A percentile compares a stretch with the other conserved stretches of the same genome.
Evolutionary conservation across 1,140 invertebrate species (phyloP).

Genomic region (Microplitis demolitor): DNA sequence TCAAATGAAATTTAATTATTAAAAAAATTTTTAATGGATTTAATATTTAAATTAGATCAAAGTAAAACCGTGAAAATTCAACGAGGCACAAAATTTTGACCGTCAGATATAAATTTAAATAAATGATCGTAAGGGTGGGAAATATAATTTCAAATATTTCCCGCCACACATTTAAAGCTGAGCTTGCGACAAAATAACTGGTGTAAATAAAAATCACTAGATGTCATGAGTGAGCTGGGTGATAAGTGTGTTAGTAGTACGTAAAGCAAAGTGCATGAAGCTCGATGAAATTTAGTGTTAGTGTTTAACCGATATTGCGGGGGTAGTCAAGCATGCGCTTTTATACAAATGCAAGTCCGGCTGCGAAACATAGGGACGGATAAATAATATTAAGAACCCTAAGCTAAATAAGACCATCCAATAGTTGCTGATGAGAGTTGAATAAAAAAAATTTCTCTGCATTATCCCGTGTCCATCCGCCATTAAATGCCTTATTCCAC

Average conservation of each 20-base stretch:
- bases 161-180: background rate
- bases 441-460: conserved; percentile 13
- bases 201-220: conserved; percentile 14
- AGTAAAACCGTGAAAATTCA: too few relatives aligned
- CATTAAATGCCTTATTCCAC: conserved; percentile 7
- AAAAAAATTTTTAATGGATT: too few relatives aligned
- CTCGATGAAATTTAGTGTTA: conserved; percentile 8
- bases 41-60: too few relatives aligned
- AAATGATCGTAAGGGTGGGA: background rate
- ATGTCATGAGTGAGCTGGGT: conserved; percentile 22
- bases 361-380: conserved; percentile 26
- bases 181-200: background rate
- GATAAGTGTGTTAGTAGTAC: conserved; percentile 7
- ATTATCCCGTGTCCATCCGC: conserved; percentile 13
- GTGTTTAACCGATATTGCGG: conserved; percentile 38
- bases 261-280: conserved; percentile 7
- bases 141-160: background rate
- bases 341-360: conserved; percentile 15
- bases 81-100: background rate
- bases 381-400: background rate
- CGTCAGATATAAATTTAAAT: too few relatives aligned
- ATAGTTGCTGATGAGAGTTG: background rate
- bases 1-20: too few relatives aligned
- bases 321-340: conserved; percentile 30
- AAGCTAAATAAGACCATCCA: background rate